These are phyloP conservation scores for Sebastes vulpes DNA, from an alignment of 2,797 vertebrate species.

Conservation along the genomic window DNA sequence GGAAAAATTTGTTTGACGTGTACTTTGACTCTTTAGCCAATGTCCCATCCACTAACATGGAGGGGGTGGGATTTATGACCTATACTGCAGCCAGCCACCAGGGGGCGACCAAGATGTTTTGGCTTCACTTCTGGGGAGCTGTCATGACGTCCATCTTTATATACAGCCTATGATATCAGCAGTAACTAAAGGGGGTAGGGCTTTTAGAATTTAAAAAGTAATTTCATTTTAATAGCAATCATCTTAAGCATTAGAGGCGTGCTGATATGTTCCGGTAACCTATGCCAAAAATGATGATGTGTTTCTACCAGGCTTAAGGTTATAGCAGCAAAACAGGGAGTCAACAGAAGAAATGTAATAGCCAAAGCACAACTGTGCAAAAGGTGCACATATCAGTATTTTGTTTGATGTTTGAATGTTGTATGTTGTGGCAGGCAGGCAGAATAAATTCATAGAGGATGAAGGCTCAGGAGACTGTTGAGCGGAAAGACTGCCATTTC, in stretches of 20 bases:
- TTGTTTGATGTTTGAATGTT: not conserved
- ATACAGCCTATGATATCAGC: too few species aligned
- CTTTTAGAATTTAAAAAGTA: not conserved
- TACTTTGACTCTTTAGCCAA: too few species aligned
- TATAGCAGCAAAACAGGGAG: not conserved
- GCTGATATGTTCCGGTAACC: not conserved
- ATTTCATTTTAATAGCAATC: not conserved
- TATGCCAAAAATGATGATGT: not conserved
- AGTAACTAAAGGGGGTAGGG: too few species aligned
- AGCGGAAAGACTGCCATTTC: not conserved
- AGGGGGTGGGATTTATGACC: too few species aligned
- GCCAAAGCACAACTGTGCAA: not conserved
- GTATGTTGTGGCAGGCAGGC: not conserved
- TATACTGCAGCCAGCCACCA: not conserved
- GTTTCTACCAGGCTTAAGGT: not conserved
- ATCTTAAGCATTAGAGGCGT: not conserved
- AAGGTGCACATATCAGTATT: not conserved
- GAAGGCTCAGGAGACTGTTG: conserved; percentile 1
- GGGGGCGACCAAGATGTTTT: too few species aligned
- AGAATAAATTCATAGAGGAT: not conserved
- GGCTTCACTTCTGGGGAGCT: too few species aligned
- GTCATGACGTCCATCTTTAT: too few species aligned
- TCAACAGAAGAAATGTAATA: not conserved
- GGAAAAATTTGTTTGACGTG: too few species aligned
- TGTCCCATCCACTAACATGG: too few species aligned